Evolutionary conservation across 1,140 invertebrate species (phyloP), one percentile per base, ranked within the genome.

Genomic region (Adelges cooleyi): DNA sequence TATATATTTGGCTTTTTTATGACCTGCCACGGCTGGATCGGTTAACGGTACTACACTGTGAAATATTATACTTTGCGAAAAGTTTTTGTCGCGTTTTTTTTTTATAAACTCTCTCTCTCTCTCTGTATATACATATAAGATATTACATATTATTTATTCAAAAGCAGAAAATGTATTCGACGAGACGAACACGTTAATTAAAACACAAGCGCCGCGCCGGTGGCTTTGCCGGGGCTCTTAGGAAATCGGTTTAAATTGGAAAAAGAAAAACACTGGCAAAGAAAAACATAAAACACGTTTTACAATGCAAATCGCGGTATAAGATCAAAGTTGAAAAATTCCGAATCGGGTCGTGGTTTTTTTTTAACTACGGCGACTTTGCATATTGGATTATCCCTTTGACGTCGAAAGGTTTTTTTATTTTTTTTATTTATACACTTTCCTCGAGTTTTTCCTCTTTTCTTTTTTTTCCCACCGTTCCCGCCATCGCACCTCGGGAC

Each of bases 271-370:
- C 54, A 62, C 53, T n/a, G 38, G 53, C 22, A 56, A 56, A 56
- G 53, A 56, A 59, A 59, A 59, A 59, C 42, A 62, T 48, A 48
- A 62, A 62, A 62, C 56, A 62, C 56, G 56, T 62, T 62, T 62
- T 62, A 62, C 56, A 48, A 62, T 62, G 56, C 56, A 62, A 62
- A 62, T 62, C 56, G 56, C 56, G 56, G n/a, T n/a, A n/a, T 62
- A 62, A 62, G 56, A 62, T 62, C 56, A 62, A 62, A 62, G 56
- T 62, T 62, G 56, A 48, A 62, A 62, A 62, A 62, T 62, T 62
- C 56, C 42, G 56, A 62, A 62, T 62, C 56, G 56, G 56, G 56
- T 46, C 13, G 33, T 38, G 23, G 6, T 54, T 53, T 51, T 53
- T 44, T 62, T 48, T 48, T 25, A 44, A 40, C 38, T 25, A 25